These are phyloP conservation scores for Atethmia centrago DNA, from an alignment of 2,888 invertebrate species.

Conservation along the genomic window DNA sequence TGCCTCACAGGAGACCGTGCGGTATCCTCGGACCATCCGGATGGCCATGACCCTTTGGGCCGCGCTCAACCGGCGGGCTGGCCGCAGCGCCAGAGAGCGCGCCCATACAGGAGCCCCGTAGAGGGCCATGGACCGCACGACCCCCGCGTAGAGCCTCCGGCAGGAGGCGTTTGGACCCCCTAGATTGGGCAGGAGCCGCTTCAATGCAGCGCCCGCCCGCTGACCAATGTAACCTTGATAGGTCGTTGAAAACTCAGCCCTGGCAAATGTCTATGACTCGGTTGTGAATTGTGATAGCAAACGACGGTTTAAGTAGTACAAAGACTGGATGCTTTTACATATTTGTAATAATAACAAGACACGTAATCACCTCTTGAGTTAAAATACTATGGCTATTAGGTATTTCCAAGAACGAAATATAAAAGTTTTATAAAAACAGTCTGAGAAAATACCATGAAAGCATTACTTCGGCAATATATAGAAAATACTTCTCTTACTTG, in stretches of 20 bases:
- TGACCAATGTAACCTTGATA: constrained; percentile 42
- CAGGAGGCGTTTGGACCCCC: too few species aligned
- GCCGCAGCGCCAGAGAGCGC: too few species aligned
- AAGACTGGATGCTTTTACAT: neutral
- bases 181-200: too few species aligned
- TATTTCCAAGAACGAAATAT: constrained; percentile 2
- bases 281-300: constrained; percentile 22
- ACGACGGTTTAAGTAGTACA: constrained; percentile 27
- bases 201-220: too few species aligned
- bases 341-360: constrained; percentile 11
- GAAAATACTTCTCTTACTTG: neutral
- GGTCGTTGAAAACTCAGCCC: constrained; percentile 23
- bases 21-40: too few species aligned
- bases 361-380: constrained; percentile 5
- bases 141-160: too few species aligned
- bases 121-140: too few species aligned
- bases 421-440: neutral
- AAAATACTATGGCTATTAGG: neutral
- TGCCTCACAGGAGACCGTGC: too few species aligned
- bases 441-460: neutral
- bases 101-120: too few species aligned
- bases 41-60: too few species aligned
- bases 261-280: constrained; percentile 6
- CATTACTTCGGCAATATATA: neutral
- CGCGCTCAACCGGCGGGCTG: too few species aligned